phyloP scores from a whole-genome alignment of 2,113 vertebrate species.

The Motacilla alba region DNA sequence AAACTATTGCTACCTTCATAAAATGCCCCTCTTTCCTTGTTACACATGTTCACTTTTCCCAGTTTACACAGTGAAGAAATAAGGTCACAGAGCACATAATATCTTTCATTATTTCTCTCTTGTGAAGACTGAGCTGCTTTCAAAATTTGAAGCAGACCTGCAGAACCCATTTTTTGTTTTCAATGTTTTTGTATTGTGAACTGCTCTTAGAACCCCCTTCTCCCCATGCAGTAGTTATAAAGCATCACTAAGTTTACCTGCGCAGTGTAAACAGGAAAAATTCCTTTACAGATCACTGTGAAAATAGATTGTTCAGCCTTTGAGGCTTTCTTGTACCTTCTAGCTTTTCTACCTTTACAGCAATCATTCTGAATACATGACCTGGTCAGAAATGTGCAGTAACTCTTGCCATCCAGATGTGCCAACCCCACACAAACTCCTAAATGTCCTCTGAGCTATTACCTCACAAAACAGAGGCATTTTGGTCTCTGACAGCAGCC shows the following conservation, averaged over 20 bases:
- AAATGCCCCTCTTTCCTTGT: neutral
- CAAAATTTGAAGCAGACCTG: neutral
- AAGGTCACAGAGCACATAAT: neutral
- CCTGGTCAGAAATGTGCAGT: neutral
- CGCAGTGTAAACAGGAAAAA: neutral
- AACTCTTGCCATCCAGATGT: neutral
- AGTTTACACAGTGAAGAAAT: neutral
- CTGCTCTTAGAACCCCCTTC: neutral
- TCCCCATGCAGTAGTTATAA: neutral
- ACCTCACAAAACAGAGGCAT: neutral
- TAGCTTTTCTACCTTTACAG: neutral
- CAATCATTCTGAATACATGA: rapidly evolving
- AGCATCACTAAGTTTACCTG: neutral
- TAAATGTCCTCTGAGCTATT: neutral
- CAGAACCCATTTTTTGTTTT: neutral
- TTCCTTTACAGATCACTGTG: neutral
- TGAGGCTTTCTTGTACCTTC: neutral
- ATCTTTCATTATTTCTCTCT: neutral
- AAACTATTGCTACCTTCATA: neutral
- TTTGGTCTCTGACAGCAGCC: neutral
- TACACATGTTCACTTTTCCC: neutral
- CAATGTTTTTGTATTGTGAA: neutral
- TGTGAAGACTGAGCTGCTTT: neutral
- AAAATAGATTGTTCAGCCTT: neutral
- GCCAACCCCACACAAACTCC: neutral